phyloP scores from a whole-genome alignment of 2,113 vertebrate genomes.

The Parus major region DNA sequence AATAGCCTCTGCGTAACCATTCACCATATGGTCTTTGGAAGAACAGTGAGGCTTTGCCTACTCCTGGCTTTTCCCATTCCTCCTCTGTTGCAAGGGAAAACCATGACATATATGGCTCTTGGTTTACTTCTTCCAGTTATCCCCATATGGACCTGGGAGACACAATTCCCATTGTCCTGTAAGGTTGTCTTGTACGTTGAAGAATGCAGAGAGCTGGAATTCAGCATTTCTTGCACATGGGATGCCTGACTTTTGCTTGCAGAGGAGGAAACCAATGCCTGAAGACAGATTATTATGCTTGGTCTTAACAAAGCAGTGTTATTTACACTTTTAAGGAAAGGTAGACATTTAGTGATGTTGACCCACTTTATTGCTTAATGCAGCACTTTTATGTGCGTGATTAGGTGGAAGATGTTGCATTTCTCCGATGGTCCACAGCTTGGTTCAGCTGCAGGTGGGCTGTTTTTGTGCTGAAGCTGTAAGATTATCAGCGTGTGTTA shows the following conservation, averaged over 20 bases:
- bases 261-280: background rate
- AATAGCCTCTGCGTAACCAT: background rate
- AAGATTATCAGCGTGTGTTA: background rate
- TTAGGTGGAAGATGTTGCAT: background rate
- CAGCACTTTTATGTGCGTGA: background rate
- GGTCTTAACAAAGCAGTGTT: background rate
- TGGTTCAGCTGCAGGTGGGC: background rate
- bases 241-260: background rate
- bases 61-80: background rate
- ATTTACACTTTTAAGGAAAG: background rate
- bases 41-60: background rate
- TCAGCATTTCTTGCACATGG: background rate
- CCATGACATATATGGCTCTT: background rate
- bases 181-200: background rate
- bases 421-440: background rate
- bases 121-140: background rate
- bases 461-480: background rate
- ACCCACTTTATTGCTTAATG: background rate
- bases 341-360: background rate
- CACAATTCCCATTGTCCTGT: fast-evolving
- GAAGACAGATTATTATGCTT: background rate
- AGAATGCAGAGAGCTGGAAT: background rate
- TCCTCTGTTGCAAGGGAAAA: background rate
- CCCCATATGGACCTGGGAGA: background rate
- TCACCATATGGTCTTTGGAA: background rate